Percentiles rank a stretch among this genome's conserved stretches.
Conservation (phyloP, 2,113 vertebrate genomes). For the Condylura cristata region DNA sequence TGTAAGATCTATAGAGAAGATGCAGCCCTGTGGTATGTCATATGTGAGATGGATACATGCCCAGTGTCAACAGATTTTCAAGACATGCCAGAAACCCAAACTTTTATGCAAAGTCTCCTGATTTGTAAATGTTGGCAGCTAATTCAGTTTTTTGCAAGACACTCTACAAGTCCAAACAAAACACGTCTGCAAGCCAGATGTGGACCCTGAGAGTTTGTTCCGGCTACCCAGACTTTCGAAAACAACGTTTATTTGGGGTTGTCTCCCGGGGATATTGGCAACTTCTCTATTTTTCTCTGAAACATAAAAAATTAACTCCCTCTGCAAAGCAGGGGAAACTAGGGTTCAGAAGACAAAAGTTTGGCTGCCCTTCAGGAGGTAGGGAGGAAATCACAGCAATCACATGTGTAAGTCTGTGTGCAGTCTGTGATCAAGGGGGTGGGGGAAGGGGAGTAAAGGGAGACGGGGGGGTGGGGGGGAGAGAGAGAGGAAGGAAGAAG, state of each 20-base stretch:
- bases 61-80: neutral
- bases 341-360: neutral
- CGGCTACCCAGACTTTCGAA: slow-evolving; percentile 25
- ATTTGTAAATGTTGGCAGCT: neutral
- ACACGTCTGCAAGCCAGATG: slow-evolving; percentile 41
- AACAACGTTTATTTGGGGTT: slow-evolving; percentile 52
- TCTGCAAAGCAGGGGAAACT: slow-evolving; percentile 13
- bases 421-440: neutral
- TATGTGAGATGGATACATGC: neutral
- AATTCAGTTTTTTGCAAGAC: neutral
- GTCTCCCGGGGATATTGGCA: slow-evolving; percentile 14
- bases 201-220: neutral
- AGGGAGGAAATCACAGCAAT: neutral
- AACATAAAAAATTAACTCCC: slow-evolving; percentile 22
- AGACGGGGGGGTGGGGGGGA: neutral
- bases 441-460: accelerated
- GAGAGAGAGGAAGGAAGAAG: neutral
- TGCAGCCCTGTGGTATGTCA: accelerated
- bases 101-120: slow-evolving; percentile 25
- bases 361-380: neutral
- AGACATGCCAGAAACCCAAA: neutral
- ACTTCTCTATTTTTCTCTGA: slow-evolving; percentile 70
- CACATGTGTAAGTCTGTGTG: neutral
- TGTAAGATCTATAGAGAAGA: neutral
- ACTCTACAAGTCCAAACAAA: slow-evolving; percentile 26